These are phyloP conservation scores for Sturnira hondurensis DNA, from an alignment of 2,113 vertebrate genomes.

Conservation along the genomic window DNA sequence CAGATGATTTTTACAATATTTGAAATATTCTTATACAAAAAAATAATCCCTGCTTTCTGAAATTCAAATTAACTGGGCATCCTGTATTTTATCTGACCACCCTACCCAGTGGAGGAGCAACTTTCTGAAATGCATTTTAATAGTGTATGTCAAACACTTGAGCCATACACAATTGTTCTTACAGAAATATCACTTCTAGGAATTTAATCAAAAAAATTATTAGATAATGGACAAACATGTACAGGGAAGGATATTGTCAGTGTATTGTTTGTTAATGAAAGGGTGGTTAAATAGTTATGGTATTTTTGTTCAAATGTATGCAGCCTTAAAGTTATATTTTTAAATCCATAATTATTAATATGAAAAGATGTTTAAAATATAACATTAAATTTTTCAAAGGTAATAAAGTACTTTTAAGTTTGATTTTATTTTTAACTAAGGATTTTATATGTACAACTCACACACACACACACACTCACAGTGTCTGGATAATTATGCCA, in stretches of 20 bases:
- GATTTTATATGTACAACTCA: background rate
- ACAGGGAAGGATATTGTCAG: background rate
- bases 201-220: background rate
- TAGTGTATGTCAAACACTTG: background rate
- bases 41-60: background rate
- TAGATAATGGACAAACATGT: background rate
- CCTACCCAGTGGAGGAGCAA: background rate
- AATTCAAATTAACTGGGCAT: background rate
- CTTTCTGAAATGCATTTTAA: background rate
- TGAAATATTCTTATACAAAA: background rate
- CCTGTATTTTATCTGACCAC: background rate
- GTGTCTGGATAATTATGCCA: background rate
- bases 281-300: background rate
- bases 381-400: background rate
- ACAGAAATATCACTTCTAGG: background rate
- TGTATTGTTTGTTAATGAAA: background rate
- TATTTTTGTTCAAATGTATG: background rate
- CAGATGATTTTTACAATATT: background rate
- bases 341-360: background rate
- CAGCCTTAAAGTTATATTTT: background rate
- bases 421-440: background rate
- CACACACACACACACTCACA: background rate
- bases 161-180: background rate
- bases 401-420: background rate
- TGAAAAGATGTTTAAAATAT: background rate